phyloP scores from a whole-genome alignment of 2,797 vertebrate genomes.

The Delichon dasypus region DNA sequence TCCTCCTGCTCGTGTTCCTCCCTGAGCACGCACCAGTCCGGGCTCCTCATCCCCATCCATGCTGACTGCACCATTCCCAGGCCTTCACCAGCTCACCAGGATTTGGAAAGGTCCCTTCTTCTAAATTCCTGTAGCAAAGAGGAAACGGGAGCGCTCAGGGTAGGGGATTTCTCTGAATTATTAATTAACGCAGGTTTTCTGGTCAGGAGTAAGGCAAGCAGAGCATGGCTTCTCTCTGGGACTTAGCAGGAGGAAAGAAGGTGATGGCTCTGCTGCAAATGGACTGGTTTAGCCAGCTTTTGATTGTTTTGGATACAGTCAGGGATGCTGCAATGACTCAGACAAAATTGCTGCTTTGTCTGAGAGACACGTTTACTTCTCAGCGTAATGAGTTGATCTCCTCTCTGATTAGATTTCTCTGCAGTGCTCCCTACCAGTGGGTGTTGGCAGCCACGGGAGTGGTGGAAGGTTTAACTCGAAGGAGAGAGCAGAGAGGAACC shows the following conservation, averaged over 20 bases:
- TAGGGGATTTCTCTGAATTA: neutral
- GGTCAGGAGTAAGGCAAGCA: neutral
- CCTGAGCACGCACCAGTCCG: neutral
- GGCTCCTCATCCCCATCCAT: neutral
- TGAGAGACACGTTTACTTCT: slow-evolving; percentile 66
- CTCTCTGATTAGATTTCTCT: slow-evolving; percentile 55
- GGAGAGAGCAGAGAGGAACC: slow-evolving; percentile 35
- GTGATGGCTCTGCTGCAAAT: slow-evolving; percentile 60
- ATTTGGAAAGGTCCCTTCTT: neutral
- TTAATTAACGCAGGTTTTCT: slow-evolving; percentile 5
- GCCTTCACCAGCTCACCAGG: neutral
- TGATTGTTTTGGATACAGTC: slow-evolving; percentile 62
- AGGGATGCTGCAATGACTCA: slow-evolving; percentile 67
- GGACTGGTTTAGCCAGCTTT: slow-evolving; percentile 64
- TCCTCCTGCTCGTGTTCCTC: neutral
- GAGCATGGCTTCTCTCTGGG: neutral
- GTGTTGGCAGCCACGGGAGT: slow-evolving; percentile 61
- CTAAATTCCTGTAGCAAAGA: neutral
- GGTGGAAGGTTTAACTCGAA: slow-evolving; percentile 58
- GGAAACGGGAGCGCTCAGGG: neutral
- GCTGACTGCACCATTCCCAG: neutral
- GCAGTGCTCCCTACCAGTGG: slow-evolving; percentile 50
- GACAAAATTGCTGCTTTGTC: slow-evolving; percentile 69
- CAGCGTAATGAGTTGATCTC: slow-evolving; percentile 59
- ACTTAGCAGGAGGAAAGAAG: slow-evolving; percentile 22